Evolutionary conservation across 2,797 vertebrate species (phyloP).

Genomic region (Simalia tracyae): DNA sequence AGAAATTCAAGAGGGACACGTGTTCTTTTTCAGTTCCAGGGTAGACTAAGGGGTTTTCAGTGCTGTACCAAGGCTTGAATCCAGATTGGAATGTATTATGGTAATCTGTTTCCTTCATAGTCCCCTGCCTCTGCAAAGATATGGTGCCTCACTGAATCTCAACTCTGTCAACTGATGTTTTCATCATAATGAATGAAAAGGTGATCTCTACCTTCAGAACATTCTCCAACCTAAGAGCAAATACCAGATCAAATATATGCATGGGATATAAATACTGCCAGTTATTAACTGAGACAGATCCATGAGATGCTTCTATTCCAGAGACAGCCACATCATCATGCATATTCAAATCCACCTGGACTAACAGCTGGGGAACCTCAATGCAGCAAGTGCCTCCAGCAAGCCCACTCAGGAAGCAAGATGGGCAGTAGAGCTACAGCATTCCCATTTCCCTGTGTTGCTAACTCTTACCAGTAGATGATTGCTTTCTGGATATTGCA

Average conservation of each 20-base stretch:
- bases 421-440: not conserved
- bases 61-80: not conserved
- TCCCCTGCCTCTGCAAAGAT: not conserved
- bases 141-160: not conserved
- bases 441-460: not conserved
- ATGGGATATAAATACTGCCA: not conserved
- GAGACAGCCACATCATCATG: not conserved
- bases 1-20: not conserved
- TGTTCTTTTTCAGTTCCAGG: not conserved
- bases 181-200: not conserved
- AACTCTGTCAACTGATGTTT: not conserved
- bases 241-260: not conserved
- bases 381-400: not conserved
- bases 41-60: not conserved
- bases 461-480: not conserved
- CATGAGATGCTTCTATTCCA: not conserved
- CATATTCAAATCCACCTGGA: not conserved
- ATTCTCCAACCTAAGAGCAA: not conserved
- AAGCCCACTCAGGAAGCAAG: not conserved
- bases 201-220: not conserved
- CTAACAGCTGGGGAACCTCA: not conserved
- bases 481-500: not conserved
- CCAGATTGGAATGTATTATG: not conserved
- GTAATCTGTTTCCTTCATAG: not conserved
- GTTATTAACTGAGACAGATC: not conserved